Base-by-base conservation (phyloP, 2,797 vertebrate species). In the Distichodus sexfasciatus region DNA sequence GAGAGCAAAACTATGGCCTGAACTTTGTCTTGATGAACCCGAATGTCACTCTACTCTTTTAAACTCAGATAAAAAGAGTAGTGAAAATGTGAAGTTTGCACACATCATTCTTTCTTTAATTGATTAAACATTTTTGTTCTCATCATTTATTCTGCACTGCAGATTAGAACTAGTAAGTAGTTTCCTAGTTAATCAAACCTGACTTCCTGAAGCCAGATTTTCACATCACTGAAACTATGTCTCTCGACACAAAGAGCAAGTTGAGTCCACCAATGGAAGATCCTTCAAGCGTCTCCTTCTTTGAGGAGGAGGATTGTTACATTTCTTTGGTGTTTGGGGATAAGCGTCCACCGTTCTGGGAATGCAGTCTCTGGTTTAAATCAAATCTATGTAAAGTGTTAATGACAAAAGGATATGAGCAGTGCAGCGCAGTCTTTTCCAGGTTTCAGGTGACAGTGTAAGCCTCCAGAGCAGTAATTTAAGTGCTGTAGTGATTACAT, bases 371-470 rank as follows among this genome's bases (percentile, higher is more conserved):
- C 12, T 21, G 40, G 36, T 63, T 24, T 47, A 26, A 58, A 76
- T 73, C 66, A 70, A 71, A 71, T 58, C 38, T 6, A 33, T 15
- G 44, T 57, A 38, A 48, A 26, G 41, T 54, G 50, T 61, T 71
- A 66, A 70, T 73, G 67, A 68, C 40, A 67, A 58, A 65, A 17
- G 24, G 40, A 67, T 40, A 71, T 33, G 41, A 21, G n/a, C n/a
- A n/a, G 51, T 31, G 33, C 17, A 7, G 53, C 21, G 8, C 2
- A 38, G 47, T 7, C 43, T 36, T 66, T 65, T 74, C 7, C n/a
- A n/a, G n/a, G 36, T 74, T 66, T 76, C 48, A 64, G 64, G 47
- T 76, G 68, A 31, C 54, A 67, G 61, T 60, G 23, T 19, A 17
- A 5, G 28, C 43, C 17, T 38, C 24, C 29, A n/a, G n/a, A n/a